phyloP scores from a whole-genome alignment of 2,797 vertebrate genomes.

The Galagoides demidoff region DNA sequence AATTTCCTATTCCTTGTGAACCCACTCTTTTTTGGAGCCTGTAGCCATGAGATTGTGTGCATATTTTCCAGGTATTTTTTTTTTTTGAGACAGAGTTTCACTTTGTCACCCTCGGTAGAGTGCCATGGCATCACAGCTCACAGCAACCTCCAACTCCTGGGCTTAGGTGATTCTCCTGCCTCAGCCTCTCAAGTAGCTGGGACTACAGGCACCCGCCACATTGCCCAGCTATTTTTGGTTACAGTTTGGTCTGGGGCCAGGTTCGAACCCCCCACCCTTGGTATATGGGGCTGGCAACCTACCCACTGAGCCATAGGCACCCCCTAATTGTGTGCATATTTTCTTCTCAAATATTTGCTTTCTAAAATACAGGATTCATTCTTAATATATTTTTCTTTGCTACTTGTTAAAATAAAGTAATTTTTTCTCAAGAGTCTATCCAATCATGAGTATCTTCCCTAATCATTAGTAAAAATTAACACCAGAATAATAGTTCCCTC shows the following conservation, averaged over 20 bases:
- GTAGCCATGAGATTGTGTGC: background rate
- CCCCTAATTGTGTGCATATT: background rate
- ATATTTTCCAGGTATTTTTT: background rate
- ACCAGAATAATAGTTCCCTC: background rate
- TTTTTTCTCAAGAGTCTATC: constrained; percentile 11
- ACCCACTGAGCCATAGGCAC: no score
- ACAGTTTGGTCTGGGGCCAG: no score
- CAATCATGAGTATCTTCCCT: background rate
- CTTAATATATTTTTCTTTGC: background rate
- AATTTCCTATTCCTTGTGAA: constrained; percentile 49
- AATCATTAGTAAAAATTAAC: constrained; percentile 13
- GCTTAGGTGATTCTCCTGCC: no score
- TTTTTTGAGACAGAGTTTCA: no score
- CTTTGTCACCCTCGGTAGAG: no score
- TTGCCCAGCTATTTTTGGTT: no score
- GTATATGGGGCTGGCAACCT: no score
- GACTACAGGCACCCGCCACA: no score
- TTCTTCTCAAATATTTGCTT: constrained; percentile 7
- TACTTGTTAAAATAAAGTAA: constrained; percentile 10
- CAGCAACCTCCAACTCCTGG: no score
- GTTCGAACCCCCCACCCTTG: no score
- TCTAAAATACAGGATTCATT: constrained; percentile 33
- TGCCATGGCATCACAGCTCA: no score
- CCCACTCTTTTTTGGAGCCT: background rate
- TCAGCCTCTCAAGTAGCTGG: no score